These are phyloP conservation scores for Tenthredo notha DNA, from an alignment of 2,888 invertebrate species.

Conservation along the genomic window DNA sequence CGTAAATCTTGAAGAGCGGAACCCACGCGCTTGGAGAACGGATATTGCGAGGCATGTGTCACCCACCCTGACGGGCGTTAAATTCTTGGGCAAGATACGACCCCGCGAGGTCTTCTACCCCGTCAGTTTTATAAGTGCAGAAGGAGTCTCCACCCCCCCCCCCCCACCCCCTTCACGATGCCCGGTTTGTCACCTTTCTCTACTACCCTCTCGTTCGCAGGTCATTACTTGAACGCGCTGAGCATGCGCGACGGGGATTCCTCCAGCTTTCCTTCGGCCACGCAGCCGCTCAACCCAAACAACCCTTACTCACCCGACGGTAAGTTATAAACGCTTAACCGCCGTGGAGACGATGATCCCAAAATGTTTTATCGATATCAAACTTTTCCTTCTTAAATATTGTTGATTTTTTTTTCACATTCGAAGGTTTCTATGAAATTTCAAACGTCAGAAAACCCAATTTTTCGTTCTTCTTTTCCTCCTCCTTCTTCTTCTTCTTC, in stretches of 20 bases:
- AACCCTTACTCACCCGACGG: slow-evolving; percentile 94
- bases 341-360: neutral
- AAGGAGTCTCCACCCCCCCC: neutral
- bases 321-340: slow-evolving; percentile 78
- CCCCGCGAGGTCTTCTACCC: slow-evolving; percentile 43
- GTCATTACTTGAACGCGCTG: slow-evolving; percentile 85
- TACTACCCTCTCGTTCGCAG: slow-evolving; percentile 75
- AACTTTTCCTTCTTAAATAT: neutral
- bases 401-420: neutral
- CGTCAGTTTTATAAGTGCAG: slow-evolving; percentile 47
- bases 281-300: slow-evolving; percentile 93
- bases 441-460: neutral
- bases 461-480: neutral
- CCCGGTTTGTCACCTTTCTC: slow-evolving; percentile 46
- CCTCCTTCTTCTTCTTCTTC: neutral
- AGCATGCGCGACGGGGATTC: slow-evolving; percentile 80
- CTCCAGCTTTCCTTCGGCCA: slow-evolving; percentile 86
- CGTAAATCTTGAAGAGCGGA: slow-evolving; percentile 37
- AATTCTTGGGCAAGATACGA: slow-evolving; percentile 55
- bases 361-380: neutral
- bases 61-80: slow-evolving; percentile 39
- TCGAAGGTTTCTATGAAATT: neutral
- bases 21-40: slow-evolving; percentile 26
- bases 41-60: slow-evolving; percentile 55
- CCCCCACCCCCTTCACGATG: neutral